Percentiles rank a stretch among this genome's conserved stretches.
These are phyloP conservation scores for Callipepla squamata DNA, from an alignment of 2,113 vertebrate species.

Conservation along the genomic window DNA sequence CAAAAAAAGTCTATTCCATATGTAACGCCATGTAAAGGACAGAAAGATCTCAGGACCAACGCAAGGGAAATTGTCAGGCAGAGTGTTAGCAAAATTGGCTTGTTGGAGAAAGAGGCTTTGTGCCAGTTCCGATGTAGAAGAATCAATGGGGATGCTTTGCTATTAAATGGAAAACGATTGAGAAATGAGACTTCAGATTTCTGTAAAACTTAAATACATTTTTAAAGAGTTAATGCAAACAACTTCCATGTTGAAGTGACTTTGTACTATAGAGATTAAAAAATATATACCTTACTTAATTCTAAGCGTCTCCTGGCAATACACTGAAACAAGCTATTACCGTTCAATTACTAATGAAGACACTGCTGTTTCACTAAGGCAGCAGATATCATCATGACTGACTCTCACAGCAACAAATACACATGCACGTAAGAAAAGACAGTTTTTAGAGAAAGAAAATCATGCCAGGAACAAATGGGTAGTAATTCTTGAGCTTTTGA, in stretches of 20 bases:
- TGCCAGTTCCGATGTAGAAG: neutral
- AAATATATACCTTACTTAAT: neutral
- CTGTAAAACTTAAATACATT: no score
- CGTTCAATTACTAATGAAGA: neutral
- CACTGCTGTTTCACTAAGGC: neutral
- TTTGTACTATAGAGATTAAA: neutral
- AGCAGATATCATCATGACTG: neutral
- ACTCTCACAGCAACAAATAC: neutral
- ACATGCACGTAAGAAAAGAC: neutral
- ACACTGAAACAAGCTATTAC: neutral
- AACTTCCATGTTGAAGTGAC: neutral
- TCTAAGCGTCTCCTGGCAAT: neutral
- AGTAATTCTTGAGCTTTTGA: neutral
- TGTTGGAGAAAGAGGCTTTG: neutral
- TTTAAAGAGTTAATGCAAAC: neutral
- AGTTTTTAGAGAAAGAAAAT: slow-evolving; percentile 10
- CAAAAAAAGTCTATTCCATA: neutral
- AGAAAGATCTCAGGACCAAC: neutral
- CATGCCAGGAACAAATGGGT: neutral
- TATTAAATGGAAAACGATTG: neutral
- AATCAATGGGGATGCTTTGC: neutral
- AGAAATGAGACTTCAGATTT: neutral
- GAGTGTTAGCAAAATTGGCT: fast-evolving
- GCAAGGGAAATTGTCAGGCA: neutral
- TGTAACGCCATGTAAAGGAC: neutral